Percentiles rank a stretch among this genome's conserved stretches.
These are phyloP conservation scores for Scophthalmus maximus DNA, from an alignment of 2,113 vertebrate genomes.

Conservation along the genomic window DNA sequence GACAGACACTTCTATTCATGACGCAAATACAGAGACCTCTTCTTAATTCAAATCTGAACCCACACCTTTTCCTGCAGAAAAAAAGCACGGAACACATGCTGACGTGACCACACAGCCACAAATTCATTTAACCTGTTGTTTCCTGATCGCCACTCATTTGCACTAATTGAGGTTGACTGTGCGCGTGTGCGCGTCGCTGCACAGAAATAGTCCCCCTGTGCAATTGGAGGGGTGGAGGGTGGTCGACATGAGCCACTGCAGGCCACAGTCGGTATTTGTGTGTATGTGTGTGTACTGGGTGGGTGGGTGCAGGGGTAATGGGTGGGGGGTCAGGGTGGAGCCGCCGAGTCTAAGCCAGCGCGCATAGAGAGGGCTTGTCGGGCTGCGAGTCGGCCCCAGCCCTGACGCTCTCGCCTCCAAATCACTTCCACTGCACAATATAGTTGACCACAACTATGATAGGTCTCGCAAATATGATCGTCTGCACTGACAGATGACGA, in stretches of 20 bases:
- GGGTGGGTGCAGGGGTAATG: constrained; percentile 27
- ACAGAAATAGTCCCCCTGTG: constrained; percentile 20
- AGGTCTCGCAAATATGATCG: constrained; percentile 39
- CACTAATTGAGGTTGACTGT: constrained; percentile 12
- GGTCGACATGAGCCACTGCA: constrained; percentile 18
- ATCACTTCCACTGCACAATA: constrained; percentile 46
- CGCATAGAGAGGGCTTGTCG: constrained; percentile 64
- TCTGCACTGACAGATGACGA: neutral
- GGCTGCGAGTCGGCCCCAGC: constrained; percentile 22
- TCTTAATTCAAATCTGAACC: constrained; percentile 1
- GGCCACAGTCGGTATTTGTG: constrained; percentile 10
- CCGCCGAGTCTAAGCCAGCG: constrained; percentile 69
- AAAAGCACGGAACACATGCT: neutral
- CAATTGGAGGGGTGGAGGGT: constrained; percentile 12
- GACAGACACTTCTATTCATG: constrained; percentile 44
- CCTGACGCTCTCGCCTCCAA: constrained; percentile 34
- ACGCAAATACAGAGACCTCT: constrained; percentile 3
- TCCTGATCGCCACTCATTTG: constrained; percentile 5
- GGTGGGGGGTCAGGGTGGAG: constrained; percentile 73
- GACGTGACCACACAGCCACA: constrained; percentile 8
- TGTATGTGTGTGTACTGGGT: constrained; percentile 3
- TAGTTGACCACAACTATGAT: constrained; percentile 65
- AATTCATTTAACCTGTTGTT: constrained; percentile 26
- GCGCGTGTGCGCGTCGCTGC: constrained; percentile 4
- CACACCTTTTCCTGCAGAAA: neutral